phyloP scores from a whole-genome alignment of 2,888 invertebrate species.

The Dryadula phaetusa region DNA sequence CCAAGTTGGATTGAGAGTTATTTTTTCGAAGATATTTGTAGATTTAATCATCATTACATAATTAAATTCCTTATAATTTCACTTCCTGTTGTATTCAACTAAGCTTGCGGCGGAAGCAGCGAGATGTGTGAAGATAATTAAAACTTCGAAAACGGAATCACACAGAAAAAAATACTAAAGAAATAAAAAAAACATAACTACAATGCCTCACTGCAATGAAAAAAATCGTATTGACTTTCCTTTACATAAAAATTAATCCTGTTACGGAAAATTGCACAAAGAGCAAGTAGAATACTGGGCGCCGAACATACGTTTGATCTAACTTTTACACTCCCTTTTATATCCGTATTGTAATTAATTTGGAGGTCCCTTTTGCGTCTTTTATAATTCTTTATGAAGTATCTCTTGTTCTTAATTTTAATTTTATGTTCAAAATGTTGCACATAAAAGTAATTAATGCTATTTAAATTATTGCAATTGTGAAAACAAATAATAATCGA shows the following conservation, averaged over 20 bases:
- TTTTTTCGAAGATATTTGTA: too few species aligned
- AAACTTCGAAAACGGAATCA: background rate
- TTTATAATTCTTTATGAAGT: conserved; percentile 7
- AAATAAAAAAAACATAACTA: background rate
- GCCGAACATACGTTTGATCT: conserved; percentile 1
- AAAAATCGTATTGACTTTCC: background rate
- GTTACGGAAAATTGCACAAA: conserved; percentile 3
- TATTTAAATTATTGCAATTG: background rate
- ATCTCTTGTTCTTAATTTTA: background rate
- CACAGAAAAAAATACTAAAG: background rate
- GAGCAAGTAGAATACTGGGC: background rate
- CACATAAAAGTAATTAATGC: background rate
- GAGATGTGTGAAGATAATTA: too few species aligned
- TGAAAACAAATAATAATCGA: background rate
- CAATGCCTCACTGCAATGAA: too few species aligned
- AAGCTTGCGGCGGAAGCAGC: too few species aligned
- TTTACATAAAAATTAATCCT: background rate
- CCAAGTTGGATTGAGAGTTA: too few species aligned
- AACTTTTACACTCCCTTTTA: conserved; percentile 15
- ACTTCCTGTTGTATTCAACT: too few species aligned
- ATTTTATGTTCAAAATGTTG: background rate
- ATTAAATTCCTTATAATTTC: too few species aligned
- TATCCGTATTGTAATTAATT: conserved; percentile 10
- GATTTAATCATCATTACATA: too few species aligned
- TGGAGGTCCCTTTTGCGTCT: background rate